phyloP scores from a whole-genome alignment of 2,113 vertebrate genomes.

The Nibea albiflora region DNA sequence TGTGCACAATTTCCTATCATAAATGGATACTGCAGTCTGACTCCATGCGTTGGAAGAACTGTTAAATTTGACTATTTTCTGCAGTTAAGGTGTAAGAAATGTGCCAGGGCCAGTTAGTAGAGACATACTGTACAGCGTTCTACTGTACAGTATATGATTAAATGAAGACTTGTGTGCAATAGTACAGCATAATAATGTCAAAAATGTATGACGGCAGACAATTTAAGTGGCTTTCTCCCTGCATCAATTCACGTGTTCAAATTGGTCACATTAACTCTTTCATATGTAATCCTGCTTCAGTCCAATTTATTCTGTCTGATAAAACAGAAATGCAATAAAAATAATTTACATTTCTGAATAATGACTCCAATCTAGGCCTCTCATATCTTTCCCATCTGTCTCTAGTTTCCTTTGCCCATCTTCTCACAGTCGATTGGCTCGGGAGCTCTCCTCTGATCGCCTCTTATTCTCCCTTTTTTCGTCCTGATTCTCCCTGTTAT shows the following conservation, averaged over 20 bases:
- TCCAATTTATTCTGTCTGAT: slow-evolving; percentile 37
- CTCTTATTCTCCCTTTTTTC: slow-evolving; percentile 33
- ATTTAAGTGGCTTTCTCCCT: background rate
- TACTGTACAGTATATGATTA: background rate
- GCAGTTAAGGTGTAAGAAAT: slow-evolving; percentile 1
- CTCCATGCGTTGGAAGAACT: background rate
- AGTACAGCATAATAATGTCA: background rate
- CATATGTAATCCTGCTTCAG: slow-evolving; percentile 12
- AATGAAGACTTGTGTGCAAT: background rate
- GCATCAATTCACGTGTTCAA: background rate
- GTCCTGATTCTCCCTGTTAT: slow-evolving; percentile 39
- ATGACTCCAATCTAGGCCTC: slow-evolving; percentile 46
- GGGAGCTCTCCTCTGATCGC: slow-evolving; percentile 47
- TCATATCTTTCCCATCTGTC: slow-evolving; percentile 58
- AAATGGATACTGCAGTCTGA: background rate
- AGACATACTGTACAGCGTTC: background rate
- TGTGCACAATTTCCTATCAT: slow-evolving; percentile 7
- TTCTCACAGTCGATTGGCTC: slow-evolving; percentile 45
- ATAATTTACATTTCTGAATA: slow-evolving; percentile 48
- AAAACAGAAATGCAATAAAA: slow-evolving; percentile 38
- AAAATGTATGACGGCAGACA: background rate
- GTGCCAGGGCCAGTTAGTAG: background rate
- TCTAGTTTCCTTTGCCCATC: slow-evolving; percentile 40
- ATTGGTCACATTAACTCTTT: slow-evolving; percentile 16
- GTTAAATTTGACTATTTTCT: slow-evolving; percentile 2